Evolutionary conservation across 2,888 invertebrate species (phyloP).

Genomic region (Pristionchus japonicus): DNA sequence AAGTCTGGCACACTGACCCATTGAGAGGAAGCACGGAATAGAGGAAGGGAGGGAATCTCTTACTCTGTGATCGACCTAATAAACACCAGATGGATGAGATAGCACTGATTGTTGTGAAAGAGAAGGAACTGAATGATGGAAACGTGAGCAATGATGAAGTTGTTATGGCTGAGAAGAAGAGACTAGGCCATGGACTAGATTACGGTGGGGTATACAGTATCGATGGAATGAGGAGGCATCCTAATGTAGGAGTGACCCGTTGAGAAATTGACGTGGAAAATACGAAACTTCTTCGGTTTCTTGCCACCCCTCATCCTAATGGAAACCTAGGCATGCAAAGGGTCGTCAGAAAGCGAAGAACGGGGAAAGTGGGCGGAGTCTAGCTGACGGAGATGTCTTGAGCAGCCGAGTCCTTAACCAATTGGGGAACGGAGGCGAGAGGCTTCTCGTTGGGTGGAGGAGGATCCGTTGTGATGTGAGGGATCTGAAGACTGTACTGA

Average conservation of each 20-base stretch:
- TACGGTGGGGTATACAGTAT: neutral
- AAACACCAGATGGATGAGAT: slow-evolving; percentile 33
- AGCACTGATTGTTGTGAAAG: slow-evolving; percentile 29
- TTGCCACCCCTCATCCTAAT: too few relatives aligned
- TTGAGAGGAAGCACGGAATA: neutral
- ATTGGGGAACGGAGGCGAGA: slow-evolving; percentile 59
- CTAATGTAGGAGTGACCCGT: slow-evolving; percentile 3
- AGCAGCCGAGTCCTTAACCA: slow-evolving; percentile 61
- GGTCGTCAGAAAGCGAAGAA: neutral
- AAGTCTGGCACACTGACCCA: slow-evolving; percentile 1
- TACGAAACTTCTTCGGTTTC: too few relatives aligned
- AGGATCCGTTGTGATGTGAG: slow-evolving; percentile 64
- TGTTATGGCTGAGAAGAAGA: neutral
- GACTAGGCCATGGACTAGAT: neutral
- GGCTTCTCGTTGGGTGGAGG: slow-evolving; percentile 42
- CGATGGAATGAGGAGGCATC: neutral
- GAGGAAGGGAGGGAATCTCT: neutral
- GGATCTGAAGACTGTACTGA: slow-evolving; percentile 53
- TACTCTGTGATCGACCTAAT: neutral
- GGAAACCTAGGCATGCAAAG: too few relatives aligned
- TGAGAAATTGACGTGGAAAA: too few relatives aligned
- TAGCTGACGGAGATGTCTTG: slow-evolving; percentile 31
- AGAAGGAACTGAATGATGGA: slow-evolving; percentile 5
- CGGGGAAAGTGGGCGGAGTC: neutral
- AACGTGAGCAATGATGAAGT: neutral